phyloP scores from a whole-genome alignment of 2,113 vertebrate genomes.

The Catagonus wagneri region DNA sequence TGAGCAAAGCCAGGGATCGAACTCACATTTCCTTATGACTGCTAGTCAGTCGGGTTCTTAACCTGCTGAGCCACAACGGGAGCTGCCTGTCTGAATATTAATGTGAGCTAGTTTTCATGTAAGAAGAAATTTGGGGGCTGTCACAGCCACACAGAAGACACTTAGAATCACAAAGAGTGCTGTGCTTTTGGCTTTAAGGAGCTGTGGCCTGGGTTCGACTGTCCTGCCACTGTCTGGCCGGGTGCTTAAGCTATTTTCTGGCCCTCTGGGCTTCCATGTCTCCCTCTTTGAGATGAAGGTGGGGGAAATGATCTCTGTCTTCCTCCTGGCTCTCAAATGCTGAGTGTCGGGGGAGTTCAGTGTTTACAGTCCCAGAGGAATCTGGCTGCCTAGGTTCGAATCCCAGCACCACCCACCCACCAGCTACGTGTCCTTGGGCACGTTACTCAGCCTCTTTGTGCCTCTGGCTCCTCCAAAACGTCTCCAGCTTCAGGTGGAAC shows the following conservation, averaged over 20 bases:
- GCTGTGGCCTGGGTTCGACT: fast-evolving
- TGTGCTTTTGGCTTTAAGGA: not conserved
- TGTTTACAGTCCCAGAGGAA: not conserved
- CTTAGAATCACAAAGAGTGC: not conserved
- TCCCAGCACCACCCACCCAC: fast-evolving
- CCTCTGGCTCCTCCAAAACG: not conserved
- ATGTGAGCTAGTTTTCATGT: not conserved
- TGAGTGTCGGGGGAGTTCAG: not conserved
- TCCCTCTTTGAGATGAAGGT: not conserved
- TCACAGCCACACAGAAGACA: not conserved
- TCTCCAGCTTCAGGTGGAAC: not conserved
- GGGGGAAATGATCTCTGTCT: not conserved
- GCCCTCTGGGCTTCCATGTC: not conserved
- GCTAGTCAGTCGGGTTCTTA: no score
- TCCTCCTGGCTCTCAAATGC: not conserved
- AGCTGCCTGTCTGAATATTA: not conserved
- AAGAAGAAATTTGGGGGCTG: not conserved
- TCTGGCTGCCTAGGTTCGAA: not conserved
- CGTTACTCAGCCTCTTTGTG: not conserved
- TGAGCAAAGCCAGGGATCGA: no score
- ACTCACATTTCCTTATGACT: no score
- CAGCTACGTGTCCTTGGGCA: not conserved
- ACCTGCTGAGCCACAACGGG: no score
- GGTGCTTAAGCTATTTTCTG: not conserved
- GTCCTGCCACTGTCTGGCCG: not conserved